Evolutionary conservation across 2,797 vertebrate species (phyloP), one percentile per base, ranked within the genome.

Genomic region (Sebastolobus alascanus): DNA sequence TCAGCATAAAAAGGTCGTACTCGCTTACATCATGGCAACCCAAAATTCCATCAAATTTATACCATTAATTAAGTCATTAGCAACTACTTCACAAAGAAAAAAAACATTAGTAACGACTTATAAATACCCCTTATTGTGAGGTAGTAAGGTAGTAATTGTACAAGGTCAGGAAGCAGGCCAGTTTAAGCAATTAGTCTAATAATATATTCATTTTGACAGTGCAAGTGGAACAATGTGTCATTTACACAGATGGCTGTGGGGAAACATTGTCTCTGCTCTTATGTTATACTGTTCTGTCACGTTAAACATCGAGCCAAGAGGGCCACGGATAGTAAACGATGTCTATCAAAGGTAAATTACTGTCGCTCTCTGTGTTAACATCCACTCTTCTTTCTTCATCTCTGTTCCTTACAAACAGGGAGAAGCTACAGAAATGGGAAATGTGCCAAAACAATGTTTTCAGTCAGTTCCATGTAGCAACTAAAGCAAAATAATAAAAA

Each of bases 341-440:
- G 79, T 78, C 70, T 68, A 75, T 81, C 77, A 84, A 72, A 77
- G 77, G 43, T 75, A 82, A 66, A 85, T 80, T 66, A 79, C 33
- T 54, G 27, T 14, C 64, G 60, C 71, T 72, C n/a, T 46, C 38
- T 79, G 31, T 79, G 27, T 60, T 68, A 77, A 82, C 69, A 77
- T 27, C 38, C 43, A 43, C 73, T 61, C 33, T 14, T 71, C 59
- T 70, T 40, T 40, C 55, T 61, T 77, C 67, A 63, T 77, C 61
- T 79, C 22, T 46, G 6, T 38, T 67, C n/a, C 59, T 64, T 14
- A 61, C 22, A 38, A 77, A 40, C 18, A 71, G 5, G 16, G 38
- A 67, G 46, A 43, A 35, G 50, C 60, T 33, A 31, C 0, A 14
- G 43, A 79, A 83, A 77, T 33, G 52, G 70, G 61, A 77, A 66